Base-by-base conservation (phyloP, 2,888 invertebrate genomes). In the Drosophila suboccidentalis region DNA sequence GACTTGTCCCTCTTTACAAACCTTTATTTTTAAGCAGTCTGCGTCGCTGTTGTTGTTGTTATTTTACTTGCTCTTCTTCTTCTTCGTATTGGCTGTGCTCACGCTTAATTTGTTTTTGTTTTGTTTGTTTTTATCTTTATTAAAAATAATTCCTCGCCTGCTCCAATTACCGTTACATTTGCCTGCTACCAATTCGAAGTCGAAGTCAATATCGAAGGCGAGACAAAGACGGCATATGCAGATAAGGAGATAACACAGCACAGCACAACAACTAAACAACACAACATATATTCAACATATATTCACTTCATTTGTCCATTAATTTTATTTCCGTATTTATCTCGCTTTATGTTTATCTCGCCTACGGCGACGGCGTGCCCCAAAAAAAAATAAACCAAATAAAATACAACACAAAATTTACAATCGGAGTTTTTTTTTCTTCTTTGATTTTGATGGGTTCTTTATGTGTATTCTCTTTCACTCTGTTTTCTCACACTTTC, bases 311-410 rank as follows among this genome's bases (percentile, higher is more conserved):
- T 87, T 80, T 81, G 85, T 78, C 84, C 84, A 84, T 84, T 84
- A 86, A 84, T 84, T 86, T 82, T 84, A 84, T 84, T 84, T 84
- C 80, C 75, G 88, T 87, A 84, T 84, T 87, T 84, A 87, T 84
- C 87, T 88, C 75, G 82, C 80, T 84, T 72, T 80, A 65, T 80
- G 86, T 84, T 84, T 84, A 84, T 84, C 84, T 88, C 82, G 73
- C 78, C 78, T 65, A 69, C 54, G 70, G 58, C 84, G 63, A 58
- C 69, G 84, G 78, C 70, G 75, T 80, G 83, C 53, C 81, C 79
- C 77, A 67, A 75, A 76, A 75, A 64, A 44, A 6, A 58, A n/a
- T 54, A 53, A 64, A 38, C 22, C 17, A 49, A 44, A 68, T 72
- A 76, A 74, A 63, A 43, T 15, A 57, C 11, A 53, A 13, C n/a